Evolutionary conservation across 2,797 vertebrate species (phyloP).

Genomic region (Anniella stebbinsi): DNA sequence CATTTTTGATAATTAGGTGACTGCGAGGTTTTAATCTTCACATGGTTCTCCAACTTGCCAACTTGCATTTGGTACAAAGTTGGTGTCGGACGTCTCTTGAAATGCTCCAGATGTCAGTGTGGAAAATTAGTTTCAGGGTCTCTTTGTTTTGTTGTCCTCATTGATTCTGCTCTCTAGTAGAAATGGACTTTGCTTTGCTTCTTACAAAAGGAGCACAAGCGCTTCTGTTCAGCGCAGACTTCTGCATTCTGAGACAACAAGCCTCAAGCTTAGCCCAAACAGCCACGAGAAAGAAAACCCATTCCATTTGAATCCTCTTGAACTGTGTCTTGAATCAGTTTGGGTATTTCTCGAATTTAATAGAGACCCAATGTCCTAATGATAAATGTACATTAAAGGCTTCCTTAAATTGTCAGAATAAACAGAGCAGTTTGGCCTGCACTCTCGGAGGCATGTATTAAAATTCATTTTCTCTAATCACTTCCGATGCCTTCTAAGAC

Average conservation of each 20-base stretch:
- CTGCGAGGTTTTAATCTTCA: constrained; percentile 42
- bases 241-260: constrained; percentile 4
- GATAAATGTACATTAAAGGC: neutral
- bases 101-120: constrained; percentile 39
- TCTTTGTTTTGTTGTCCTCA: constrained; percentile 56
- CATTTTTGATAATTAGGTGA: constrained; percentile 17
- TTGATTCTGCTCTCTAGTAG: constrained; percentile 23
- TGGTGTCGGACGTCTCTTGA: constrained; percentile 45
- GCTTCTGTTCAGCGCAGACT: constrained; percentile 25
- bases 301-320: neutral
- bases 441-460: neutral
- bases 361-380: neutral
- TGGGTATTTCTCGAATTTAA: constrained; percentile 10
- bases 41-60: constrained; percentile 37
- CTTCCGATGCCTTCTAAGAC: neutral
- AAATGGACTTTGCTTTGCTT: constrained; percentile 50
- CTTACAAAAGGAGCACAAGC: constrained; percentile 40
- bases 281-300: neutral
- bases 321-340: constrained; percentile 24
- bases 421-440: neutral
- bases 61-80: constrained; percentile 26
- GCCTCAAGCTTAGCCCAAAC: constrained; percentile 11
- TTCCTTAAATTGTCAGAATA: neutral
- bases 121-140: constrained; percentile 60
- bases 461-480: neutral